phyloP scores from a whole-genome alignment of 2,113 vertebrate genomes.

The Phocoena phocoena region DNA sequence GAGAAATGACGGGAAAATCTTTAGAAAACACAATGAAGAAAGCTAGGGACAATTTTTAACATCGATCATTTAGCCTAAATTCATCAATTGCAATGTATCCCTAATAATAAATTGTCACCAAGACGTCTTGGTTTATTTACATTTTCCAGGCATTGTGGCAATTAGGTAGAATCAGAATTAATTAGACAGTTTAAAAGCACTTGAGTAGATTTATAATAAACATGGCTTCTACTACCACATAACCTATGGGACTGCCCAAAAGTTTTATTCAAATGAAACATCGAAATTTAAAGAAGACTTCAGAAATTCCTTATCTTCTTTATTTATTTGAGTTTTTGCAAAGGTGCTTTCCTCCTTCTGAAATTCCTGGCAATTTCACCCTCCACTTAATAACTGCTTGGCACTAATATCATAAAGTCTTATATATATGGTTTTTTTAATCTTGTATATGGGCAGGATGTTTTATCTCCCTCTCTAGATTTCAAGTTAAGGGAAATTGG shows the following conservation, averaged over 20 bases:
- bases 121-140: neutral
- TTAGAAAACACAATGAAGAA: slow-evolving; percentile 35
- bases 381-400: neutral
- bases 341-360: neutral
- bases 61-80: neutral
- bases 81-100: neutral
- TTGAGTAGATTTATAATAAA: neutral
- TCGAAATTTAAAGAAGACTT: neutral
- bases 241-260: neutral
- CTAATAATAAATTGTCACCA: neutral
- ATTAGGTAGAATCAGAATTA: slow-evolving; percentile 22
- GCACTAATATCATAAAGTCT: neutral
- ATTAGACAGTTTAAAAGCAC: neutral
- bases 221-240: neutral
- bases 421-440: neutral
- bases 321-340: neutral
- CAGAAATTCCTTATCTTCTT: neutral
- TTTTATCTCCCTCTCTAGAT: neutral
- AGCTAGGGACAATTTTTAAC: neutral
- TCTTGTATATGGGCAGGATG: neutral
- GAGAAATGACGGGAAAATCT: neutral
- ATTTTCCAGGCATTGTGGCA: neutral
- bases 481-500: neutral
- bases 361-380: neutral
- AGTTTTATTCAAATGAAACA: neutral